phyloP scores from a whole-genome alignment of 2,113 vertebrate genomes.

The Sterna hirundo region DNA sequence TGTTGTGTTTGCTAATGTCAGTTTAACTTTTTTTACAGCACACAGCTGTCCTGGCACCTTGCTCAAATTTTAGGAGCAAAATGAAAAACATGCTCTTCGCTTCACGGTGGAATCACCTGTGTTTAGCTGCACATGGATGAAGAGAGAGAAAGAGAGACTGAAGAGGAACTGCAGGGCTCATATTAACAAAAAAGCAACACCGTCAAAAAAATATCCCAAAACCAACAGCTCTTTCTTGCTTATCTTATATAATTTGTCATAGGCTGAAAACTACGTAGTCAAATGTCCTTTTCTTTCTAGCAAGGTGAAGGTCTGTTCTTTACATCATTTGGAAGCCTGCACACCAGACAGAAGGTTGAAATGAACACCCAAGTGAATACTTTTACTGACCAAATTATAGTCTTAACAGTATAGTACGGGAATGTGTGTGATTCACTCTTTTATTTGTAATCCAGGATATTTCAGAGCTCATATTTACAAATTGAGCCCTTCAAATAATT shows the following conservation, averaged over 20 bases:
- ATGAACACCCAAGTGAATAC: neutral
- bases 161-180: neutral
- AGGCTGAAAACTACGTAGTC: neutral
- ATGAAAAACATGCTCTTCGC: neutral
- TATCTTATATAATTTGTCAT: neutral
- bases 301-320: neutral
- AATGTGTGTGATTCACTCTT: neutral
- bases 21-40: neutral
- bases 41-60: neutral
- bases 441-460: neutral
- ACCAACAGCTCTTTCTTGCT: neutral
- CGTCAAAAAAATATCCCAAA: neutral
- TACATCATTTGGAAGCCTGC: neutral
- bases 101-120: neutral
- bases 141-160: neutral
- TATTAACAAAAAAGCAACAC: neutral
- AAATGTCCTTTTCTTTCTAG: neutral
- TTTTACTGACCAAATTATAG: neutral
- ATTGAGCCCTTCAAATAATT: neutral
- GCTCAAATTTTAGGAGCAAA: neutral
- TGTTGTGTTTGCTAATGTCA: neutral
- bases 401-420: neutral
- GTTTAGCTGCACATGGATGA: neutral
- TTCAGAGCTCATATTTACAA: neutral
- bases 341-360: neutral